Evolutionary conservation across 1,140 invertebrate genomes (phyloP).

Genomic region (Drosophila truncata): DNA sequence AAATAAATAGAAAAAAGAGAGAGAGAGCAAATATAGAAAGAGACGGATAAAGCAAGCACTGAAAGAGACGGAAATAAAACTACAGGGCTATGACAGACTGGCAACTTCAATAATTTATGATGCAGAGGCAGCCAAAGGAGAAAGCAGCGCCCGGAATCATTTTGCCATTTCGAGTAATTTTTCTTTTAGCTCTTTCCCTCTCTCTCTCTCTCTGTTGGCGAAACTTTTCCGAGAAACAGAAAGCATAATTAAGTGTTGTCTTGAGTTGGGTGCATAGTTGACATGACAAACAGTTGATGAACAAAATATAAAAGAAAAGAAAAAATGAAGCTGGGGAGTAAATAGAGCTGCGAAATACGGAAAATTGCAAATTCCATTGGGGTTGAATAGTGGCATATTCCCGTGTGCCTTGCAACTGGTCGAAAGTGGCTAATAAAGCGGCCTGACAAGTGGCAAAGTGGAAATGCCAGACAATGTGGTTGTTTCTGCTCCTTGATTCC

Average conservation of each 20-base stretch:
- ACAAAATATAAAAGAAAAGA: constrained; percentile 22
- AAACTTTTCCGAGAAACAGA: constrained; percentile 61
- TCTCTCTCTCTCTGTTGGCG: background rate
- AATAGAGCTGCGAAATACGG: constrained; percentile 6
- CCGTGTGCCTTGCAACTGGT: constrained; percentile 12
- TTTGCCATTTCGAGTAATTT: constrained; percentile 78
- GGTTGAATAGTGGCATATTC: constrained; percentile 26
- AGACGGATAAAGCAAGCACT: background rate
- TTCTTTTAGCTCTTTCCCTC: constrained; percentile 37
- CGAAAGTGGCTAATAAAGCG: constrained; percentile 59
- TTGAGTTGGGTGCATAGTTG: constrained; percentile 63
- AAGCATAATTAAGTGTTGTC: constrained; percentile 83
- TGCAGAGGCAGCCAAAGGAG: constrained; percentile 31
- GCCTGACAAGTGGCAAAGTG: constrained; percentile 63
- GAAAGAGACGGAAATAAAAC: constrained; percentile 34
- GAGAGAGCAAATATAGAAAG: background rate
- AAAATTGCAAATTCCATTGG: constrained; percentile 44
- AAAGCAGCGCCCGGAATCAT: constrained; percentile 66
- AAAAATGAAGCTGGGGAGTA: background rate
- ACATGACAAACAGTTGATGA: constrained; percentile 75
- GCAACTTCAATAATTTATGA: constrained; percentile 82
- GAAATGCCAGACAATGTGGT: constrained; percentile 36
- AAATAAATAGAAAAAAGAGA: constrained; percentile 11
- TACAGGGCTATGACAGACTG: constrained; percentile 75
- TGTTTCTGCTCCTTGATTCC: constrained; percentile 5